Conservation (phyloP, 2,113 vertebrate genomes). For the Gymnorhina tibicen region DNA sequence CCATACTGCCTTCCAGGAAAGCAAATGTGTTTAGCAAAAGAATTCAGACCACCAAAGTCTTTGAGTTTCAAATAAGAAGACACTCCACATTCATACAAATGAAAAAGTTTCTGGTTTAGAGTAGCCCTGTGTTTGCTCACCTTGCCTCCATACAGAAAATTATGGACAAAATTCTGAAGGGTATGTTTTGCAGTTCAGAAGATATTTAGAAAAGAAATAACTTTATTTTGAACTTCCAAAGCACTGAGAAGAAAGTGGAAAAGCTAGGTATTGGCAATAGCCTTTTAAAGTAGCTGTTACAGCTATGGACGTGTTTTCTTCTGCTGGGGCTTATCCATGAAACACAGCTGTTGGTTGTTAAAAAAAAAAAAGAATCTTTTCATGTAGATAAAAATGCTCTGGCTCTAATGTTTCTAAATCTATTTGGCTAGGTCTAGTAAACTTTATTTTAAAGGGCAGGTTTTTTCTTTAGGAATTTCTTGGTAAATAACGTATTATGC, state of each 20-base stretch:
- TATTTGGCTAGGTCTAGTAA: not conserved
- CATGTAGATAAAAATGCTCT: slow-evolving; percentile 12
- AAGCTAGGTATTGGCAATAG: not conserved
- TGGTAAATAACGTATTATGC: not conserved
- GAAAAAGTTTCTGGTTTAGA: not conserved
- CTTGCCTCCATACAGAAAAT: not conserved
- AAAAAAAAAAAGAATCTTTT: not conserved
- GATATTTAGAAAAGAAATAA: not conserved
- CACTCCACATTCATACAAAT: not conserved
- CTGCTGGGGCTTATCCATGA: slow-evolving; percentile 24
- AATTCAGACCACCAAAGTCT: not conserved
- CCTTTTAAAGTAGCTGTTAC: not conserved
- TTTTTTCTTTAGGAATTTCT: slow-evolving; percentile 27
- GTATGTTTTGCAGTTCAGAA: not conserved
- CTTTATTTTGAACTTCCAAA: not conserved
- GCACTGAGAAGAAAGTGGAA: not conserved
- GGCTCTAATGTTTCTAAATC: slow-evolving; percentile 13
- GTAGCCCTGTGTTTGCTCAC: not conserved
- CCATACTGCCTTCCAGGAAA: not conserved
- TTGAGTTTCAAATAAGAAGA: not conserved
- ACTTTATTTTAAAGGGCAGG: slow-evolving; percentile 25
- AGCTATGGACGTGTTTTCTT: not conserved
- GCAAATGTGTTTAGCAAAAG: not conserved
- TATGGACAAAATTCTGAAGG: not conserved
- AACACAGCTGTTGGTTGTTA: slow-evolving; percentile 10